Evolutionary conservation across 2,797 vertebrate species (phyloP).

Genomic region (Brotula barbata): DNA sequence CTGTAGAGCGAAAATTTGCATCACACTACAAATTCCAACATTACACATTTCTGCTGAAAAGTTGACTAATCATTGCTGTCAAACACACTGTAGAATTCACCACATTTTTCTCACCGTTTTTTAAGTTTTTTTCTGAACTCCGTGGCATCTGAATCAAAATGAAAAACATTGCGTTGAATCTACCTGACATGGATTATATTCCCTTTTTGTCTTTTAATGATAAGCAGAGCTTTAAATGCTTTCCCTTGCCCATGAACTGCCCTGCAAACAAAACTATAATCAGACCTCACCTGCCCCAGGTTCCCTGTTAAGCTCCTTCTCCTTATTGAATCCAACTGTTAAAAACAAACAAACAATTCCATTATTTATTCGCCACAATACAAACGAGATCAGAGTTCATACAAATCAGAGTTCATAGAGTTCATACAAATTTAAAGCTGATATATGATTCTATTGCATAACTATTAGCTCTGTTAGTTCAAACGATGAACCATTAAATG

Average conservation of each 20-base stretch:
- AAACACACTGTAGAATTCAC: neutral
- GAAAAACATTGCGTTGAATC: constrained; percentile 1
- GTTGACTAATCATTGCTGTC: neutral
- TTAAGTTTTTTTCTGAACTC: constrained; percentile 81
- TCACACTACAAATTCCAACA: neutral
- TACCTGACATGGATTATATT: neutral
- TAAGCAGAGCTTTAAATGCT: too few species aligned
- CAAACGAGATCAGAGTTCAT: too few species aligned
- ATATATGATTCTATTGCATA: neutral
- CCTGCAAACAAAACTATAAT: neutral
- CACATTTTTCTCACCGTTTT: constrained; percentile 79
- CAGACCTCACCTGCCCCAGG: constrained; percentile 59
- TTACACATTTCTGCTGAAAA: neutral
- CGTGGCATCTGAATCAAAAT: constrained; percentile 55
- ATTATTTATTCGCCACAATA: too few species aligned
- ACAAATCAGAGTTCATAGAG: too few species aligned
- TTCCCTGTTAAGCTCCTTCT: constrained; percentile 70
- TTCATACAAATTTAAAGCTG: too few species aligned
- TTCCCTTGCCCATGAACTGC: too few species aligned
- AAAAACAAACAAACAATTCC: constrained; percentile 45
- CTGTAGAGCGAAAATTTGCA: constrained; percentile 30
- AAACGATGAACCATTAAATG: neutral
- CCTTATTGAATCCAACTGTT: constrained; percentile 88
- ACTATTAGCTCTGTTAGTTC: neutral
- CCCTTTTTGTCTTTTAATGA: too few species aligned